Evolutionary conservation across 2,888 invertebrate species (phyloP).

Genomic region (Andrena flavipes): DNA sequence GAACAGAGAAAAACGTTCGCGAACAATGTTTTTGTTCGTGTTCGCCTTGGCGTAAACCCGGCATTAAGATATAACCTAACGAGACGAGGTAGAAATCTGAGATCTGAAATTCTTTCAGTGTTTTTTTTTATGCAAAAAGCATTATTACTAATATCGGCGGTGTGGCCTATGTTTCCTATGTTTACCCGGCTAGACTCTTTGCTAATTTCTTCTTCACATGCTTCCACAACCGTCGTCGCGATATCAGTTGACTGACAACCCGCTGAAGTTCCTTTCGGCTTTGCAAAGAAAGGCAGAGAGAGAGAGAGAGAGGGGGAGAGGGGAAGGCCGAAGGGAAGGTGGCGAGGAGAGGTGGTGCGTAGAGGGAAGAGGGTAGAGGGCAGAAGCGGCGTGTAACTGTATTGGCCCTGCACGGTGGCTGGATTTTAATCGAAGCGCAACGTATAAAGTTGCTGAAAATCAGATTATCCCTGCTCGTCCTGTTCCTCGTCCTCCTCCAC

Average conservation of each 20-base stretch:
- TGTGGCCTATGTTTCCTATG: no score
- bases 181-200: no score
- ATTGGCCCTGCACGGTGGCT: conserved; percentile 80
- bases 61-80: no score
- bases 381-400: conserved; percentile 74
- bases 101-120: no score
- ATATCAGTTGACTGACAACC: background rate
- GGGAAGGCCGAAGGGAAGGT: background rate
- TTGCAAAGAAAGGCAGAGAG: background rate
- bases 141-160: no score
- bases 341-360: conserved; percentile 50
- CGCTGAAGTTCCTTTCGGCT: background rate
- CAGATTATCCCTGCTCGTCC: conserved; percentile 79
- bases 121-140: no score
- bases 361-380: conserved; percentile 38
- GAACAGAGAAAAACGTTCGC: no score
- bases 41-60: no score
- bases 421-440: conserved; percentile 83
- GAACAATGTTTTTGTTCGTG: no score
- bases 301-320: background rate
- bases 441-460: conserved; percentile 84
- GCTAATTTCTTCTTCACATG: background rate
- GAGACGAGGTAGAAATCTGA: no score
- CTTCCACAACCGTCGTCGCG: background rate
- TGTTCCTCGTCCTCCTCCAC: conserved; percentile 58